phyloP scores from a whole-genome alignment of 2,113 vertebrate genomes.

The Murina feae region DNA sequence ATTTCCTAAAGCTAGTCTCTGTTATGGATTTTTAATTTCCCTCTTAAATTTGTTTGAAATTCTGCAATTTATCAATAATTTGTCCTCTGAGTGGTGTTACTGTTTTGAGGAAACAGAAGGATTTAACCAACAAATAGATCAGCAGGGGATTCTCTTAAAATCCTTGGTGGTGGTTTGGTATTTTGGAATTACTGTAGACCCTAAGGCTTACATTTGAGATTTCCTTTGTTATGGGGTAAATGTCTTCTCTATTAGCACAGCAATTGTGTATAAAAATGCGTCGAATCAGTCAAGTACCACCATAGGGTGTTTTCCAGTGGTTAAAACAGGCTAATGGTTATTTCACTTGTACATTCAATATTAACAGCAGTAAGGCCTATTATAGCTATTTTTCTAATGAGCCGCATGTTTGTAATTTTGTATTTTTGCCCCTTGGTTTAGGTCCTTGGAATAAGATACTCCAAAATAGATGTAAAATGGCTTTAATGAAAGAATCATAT shows the following conservation, averaged over 20 bases:
- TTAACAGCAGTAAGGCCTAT: constrained; percentile 32
- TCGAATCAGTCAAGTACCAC: constrained; percentile 34
- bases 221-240: constrained; percentile 70
- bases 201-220: constrained; percentile 60
- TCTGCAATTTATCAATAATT: constrained; percentile 71
- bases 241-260: constrained; percentile 65
- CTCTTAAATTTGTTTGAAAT: constrained; percentile 59
- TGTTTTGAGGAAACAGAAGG: constrained; percentile 62
- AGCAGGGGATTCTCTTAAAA: constrained; percentile 70
- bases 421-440: not conserved
- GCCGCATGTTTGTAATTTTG: constrained; percentile 1
- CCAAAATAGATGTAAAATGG: not conserved
- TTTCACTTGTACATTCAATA: constrained; percentile 56
- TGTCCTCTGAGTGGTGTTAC: constrained; percentile 53
- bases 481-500: constrained; percentile 30
- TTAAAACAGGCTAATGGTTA: constrained; percentile 55
- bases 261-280: constrained; percentile 61
- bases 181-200: constrained; percentile 68
- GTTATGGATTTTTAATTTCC: constrained; percentile 41
- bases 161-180: constrained; percentile 32
- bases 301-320: constrained; percentile 45
- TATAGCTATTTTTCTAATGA: constrained; percentile 50
- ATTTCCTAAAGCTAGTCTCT: constrained; percentile 53
- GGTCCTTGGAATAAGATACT: constrained; percentile 25
- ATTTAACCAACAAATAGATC: constrained; percentile 63